Conservation (phyloP, 2,113 vertebrate species). For the Hirundichthys speculiger region DNA sequence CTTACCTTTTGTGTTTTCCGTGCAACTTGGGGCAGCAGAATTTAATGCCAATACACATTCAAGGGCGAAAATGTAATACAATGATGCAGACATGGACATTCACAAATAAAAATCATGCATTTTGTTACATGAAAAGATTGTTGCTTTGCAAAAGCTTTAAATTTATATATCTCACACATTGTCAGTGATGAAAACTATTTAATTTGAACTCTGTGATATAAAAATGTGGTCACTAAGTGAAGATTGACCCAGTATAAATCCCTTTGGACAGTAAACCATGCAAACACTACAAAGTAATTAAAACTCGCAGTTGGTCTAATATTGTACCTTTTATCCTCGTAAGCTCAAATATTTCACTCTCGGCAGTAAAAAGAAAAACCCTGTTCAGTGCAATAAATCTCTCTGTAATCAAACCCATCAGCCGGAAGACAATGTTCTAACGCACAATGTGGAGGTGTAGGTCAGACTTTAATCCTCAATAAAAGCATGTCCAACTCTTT, state of each 20-base stretch:
- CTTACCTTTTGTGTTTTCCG: slow-evolving; percentile 30
- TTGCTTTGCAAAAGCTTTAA: slow-evolving; percentile 2
- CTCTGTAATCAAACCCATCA: no score
- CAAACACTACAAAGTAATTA: slow-evolving; percentile 6
- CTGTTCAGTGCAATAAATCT: no score
- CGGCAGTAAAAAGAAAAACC: slow-evolving; percentile 9
- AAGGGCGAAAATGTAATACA: slow-evolving; percentile 18
- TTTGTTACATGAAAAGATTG: background rate
- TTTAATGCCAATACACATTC: slow-evolving; percentile 5
- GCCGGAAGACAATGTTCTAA: no score
- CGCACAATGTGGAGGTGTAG: no score
- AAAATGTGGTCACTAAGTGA: slow-evolving; percentile 11
- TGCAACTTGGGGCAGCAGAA: background rate
- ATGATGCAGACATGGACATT: background rate
- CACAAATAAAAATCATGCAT: slow-evolving; percentile 2
- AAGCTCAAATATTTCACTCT: slow-evolving; percentile 18
- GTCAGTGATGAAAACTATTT: slow-evolving; percentile 15
- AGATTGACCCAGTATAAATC: slow-evolving; percentile 6
- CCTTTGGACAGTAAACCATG: slow-evolving; percentile 6
- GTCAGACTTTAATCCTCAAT: no score
- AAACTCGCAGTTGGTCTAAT: background rate
- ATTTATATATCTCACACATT: slow-evolving; percentile 4
- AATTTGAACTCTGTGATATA: slow-evolving; percentile 6
- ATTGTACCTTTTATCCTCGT: slow-evolving; percentile 1
- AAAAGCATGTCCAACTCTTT: no score